Base-by-base conservation (phyloP, 2,797 vertebrate species). In the Epinephelus malabaricus region DNA sequence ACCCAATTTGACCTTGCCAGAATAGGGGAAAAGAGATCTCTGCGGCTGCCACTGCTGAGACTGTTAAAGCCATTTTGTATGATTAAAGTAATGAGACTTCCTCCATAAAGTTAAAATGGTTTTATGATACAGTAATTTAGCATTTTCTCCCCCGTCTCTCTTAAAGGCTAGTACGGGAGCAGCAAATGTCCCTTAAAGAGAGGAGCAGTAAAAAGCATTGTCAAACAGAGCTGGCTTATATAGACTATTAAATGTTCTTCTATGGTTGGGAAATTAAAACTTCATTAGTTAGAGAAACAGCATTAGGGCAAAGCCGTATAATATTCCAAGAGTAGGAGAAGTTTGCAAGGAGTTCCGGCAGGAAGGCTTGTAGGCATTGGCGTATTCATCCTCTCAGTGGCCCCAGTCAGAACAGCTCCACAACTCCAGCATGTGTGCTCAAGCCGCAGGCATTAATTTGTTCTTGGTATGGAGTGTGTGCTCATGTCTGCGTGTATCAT, bases 51-150 rank as follows among this genome's bases (percentile, higher is more conserved):
- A 78, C 82, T 77, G 72, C 89, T 71, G 78, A 79, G 85, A 92
- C 82, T 83, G 77, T 90, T 85, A 81, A 90, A 92, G 81, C 82
- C 78, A 92, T 92, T 93, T 91, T 86, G 65, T 78, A 84, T 88
- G 91, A 94, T 94, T 92, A 91, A 91, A 92, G 83, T 90, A 92
- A 93, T 92, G 90, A 92, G 84, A 90, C 67, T 88, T 90, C 68
- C 79, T 76, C 80, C 71, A 89, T 92, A 91, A 93, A 91, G 86
- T 90, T 88, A 88, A 90, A 94, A 91, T 77, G 85, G 76, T 84
- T 92, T 94, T 88, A 90, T 86, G 89, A 92, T 91, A 86, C 71
- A 78, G 87, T 84, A 78, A 91, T 93, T 93, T 91, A 78, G 74
- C 83, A 87, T 88, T 86, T 86, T 83, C 68, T 73, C 74, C 77